Percentiles rank a stretch among this genome's conserved stretches.
Evolutionary conservation across 2,888 invertebrate genomes (phyloP).

Genomic region (Sphaerophoria rueppellii): DNA sequence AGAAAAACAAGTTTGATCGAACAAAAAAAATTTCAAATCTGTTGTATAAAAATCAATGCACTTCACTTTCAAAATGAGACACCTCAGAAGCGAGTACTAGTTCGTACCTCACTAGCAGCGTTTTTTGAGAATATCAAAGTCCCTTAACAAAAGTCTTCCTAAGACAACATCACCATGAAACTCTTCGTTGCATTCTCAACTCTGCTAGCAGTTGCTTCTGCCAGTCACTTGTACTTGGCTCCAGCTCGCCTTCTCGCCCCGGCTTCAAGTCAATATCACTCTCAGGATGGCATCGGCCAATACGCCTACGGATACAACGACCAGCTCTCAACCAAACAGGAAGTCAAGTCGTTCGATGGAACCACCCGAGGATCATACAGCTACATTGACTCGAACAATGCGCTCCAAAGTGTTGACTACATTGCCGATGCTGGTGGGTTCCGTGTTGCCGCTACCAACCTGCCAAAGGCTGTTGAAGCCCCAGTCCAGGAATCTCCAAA

Average conservation of each 20-base stretch:
- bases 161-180: neutral
- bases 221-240: neutral
- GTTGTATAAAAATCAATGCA: neutral
- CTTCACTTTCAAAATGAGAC: conserved; percentile 71
- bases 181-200: neutral
- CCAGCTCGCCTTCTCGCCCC: neutral
- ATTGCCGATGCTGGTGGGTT: conserved; percentile 84
- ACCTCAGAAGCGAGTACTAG: conserved; percentile 77
- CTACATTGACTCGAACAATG: conserved; percentile 84
- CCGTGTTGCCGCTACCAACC: conserved; percentile 85
- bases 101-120: conserved; percentile 75
- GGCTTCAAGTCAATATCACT: conserved; percentile 10
- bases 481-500: conserved; percentile 60
- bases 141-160: no score
- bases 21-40: neutral
- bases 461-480: conserved; percentile 80
- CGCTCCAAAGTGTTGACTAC: conserved; percentile 84
- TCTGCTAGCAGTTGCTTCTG: conserved; percentile 9
- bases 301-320: conserved; percentile 80
- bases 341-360: conserved; percentile 84
- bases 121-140: conserved; percentile 17
- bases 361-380: conserved; percentile 85
- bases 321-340: conserved; percentile 84
- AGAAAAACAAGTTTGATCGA: neutral
- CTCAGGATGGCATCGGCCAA: conserved; percentile 11